Evolutionary conservation across 2,888 invertebrate species (phyloP).

Genomic region (Exephanes ischioxanthus): DNA sequence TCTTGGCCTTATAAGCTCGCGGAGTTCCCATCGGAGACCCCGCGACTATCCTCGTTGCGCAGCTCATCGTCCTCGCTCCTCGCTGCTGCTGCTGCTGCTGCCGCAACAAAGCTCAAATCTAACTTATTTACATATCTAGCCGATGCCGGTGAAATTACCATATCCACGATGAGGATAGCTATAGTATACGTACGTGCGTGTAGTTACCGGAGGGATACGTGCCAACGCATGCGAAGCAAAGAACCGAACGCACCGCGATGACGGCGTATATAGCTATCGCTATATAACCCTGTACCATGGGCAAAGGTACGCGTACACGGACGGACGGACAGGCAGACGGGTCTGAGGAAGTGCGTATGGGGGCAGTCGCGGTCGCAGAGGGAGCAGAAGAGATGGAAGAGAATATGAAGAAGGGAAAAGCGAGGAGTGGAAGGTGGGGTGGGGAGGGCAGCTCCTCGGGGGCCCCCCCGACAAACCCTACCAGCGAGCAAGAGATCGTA

Average conservation of each 20-base stretch:
- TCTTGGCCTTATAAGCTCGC: slow-evolving; percentile 68
- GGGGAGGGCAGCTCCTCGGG: slow-evolving; percentile 44
- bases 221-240: slow-evolving; percentile 81
- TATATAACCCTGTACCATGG: slow-evolving; percentile 6
- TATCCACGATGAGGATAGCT: slow-evolving; percentile 76
- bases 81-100: slow-evolving; percentile 56
- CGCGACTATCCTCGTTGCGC: slow-evolving; percentile 67
- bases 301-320: slow-evolving; percentile 56
- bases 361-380: slow-evolving; percentile 66
- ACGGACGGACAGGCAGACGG: slow-evolving; percentile 60
- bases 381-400: slow-evolving; percentile 60
- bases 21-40: slow-evolving; percentile 82
- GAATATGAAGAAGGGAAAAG: slow-evolving; percentile 28
- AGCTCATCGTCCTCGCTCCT: slow-evolving; percentile 68
- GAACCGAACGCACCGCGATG: slow-evolving; percentile 62
- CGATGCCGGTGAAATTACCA: slow-evolving; percentile 83
- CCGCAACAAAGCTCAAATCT: slow-evolving; percentile 84
- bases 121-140: slow-evolving; percentile 84
- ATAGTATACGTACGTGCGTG: slow-evolving; percentile 61
- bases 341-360: slow-evolving; percentile 17
- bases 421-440: slow-evolving; percentile 4
- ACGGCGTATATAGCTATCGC: slow-evolving; percentile 42
- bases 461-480: slow-evolving; percentile 71
- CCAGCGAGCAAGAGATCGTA: slow-evolving; percentile 73
- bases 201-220: slow-evolving; percentile 75